phyloP scores from a whole-genome alignment of 2,888 invertebrate genomes.

The Pristionchus fissidentatus region DNA sequence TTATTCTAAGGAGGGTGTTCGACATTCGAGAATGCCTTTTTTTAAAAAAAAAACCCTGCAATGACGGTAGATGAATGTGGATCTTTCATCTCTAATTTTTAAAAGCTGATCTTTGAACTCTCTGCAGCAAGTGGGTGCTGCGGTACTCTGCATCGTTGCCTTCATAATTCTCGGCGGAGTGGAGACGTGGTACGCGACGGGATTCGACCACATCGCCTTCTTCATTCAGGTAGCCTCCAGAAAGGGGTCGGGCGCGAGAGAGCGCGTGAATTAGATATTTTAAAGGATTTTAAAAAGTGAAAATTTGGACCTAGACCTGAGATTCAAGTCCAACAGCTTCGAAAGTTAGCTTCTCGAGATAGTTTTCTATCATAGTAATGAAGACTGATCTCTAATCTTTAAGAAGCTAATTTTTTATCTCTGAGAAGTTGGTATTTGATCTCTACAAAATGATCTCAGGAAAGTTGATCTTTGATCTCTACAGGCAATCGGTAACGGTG shows the following conservation, averaged over 20 bases:
- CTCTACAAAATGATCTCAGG: background rate
- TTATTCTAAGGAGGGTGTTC: no score
- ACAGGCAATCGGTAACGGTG: conserved; percentile 62
- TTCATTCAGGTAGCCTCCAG: conserved; percentile 73
- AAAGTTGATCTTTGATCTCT: no score
- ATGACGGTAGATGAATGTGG: no score
- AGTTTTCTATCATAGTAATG: background rate
- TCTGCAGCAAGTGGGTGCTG: conserved; percentile 70
- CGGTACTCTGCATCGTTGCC: conserved; percentile 67
- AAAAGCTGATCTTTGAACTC: background rate
- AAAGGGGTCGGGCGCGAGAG: background rate
- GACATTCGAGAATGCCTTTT: no score
- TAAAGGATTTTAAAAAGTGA: background rate
- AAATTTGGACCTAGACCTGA: background rate
- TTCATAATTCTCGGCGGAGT: conserved; percentile 73
- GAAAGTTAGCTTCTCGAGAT: background rate
- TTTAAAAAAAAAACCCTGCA: no score
- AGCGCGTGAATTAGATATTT: background rate
- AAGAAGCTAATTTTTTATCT: background rate
- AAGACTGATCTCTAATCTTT: background rate
- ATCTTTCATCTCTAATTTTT: conserved; percentile 7
- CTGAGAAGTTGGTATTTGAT: no score
- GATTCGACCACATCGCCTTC: conserved; percentile 74
- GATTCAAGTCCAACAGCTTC: no score
- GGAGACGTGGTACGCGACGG: conserved; percentile 73